Evolutionary conservation across 1,140 invertebrate genomes (phyloP), one percentile per base, ranked within the genome.

Genomic region (Drosophila carrolli): DNA sequence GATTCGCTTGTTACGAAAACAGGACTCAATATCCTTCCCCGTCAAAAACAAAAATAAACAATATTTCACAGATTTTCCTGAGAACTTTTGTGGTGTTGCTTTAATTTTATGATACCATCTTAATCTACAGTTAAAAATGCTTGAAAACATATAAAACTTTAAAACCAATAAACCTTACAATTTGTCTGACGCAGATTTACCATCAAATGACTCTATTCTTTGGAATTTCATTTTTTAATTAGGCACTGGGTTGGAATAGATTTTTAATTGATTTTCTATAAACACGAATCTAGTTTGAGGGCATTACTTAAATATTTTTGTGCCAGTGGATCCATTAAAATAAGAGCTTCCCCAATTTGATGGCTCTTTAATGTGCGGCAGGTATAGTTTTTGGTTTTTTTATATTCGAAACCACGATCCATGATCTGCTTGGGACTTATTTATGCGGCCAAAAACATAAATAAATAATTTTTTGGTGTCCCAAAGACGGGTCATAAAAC

Each of bases 211-310:
- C 83, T 86, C 68, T 77, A 88, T 89, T 88, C 84, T 83, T 70
- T 74, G 79, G 79, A 89, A 88, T 88, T 88, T 74, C 67, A 82
- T 88, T 82, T 86, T 88, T 86, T 86, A 76, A 82, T 79, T 88
- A 76, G 11, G 38, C 62, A 35, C n/a, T 41, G 38, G 19, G 51
- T 5, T 68, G 53, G 40, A 86, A 86, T 86, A 77, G 83, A 67
- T 88, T 88, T 88, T 88, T 88, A 88, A 88, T 88, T 88, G 84
- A 88, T 88, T 88, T 77, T 76, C 75, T 61, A 82, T 82, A 65
- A 66, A 66, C 47, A 66, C 61, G 43, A 47, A 70, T 70, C 74
- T 77, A 57, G 63, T 77, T 77, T 76, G 41, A 41, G 16, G 8
- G 38, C 41, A 82, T 62, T 78, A 57, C 48, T 60, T 41, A 75